phyloP scores from a whole-genome alignment of 2,888 invertebrate species.

The Caenorhabditis japonica region DNA sequence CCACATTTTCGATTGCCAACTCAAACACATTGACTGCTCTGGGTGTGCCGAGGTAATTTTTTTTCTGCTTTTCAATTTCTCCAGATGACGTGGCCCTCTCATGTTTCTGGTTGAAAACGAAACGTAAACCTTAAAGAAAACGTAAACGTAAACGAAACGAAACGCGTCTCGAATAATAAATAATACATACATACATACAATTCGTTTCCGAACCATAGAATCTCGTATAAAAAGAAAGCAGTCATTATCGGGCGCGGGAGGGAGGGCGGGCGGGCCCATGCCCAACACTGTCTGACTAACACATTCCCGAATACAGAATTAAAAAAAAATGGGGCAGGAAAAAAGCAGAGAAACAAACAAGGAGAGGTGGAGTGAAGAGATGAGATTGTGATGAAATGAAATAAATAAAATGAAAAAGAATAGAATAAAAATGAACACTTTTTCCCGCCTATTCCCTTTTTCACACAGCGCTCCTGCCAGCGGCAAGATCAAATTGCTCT shows the following conservation, averaged over 20 bases:
- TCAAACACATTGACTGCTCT: slow-evolving; percentile 62
- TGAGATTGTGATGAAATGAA: too few relatives aligned
- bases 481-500: slow-evolving; percentile 25
- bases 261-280: slow-evolving; percentile 18
- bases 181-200: slow-evolving; percentile 50
- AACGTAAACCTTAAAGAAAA: too few relatives aligned
- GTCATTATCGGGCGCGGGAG: slow-evolving; percentile 7
- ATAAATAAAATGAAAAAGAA: too few relatives aligned
- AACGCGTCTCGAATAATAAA: too few relatives aligned
- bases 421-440: too few relatives aligned
- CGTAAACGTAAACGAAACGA: too few relatives aligned
- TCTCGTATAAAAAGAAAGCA: slow-evolving; percentile 31
- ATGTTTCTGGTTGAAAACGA: too few relatives aligned
- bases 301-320: slow-evolving; percentile 22
- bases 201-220: slow-evolving; percentile 55
- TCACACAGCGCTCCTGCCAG: slow-evolving; percentile 63
- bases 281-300: slow-evolving; percentile 32
- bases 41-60: slow-evolving; percentile 72
- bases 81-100: slow-evolving; percentile 44
- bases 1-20: slow-evolving; percentile 60
- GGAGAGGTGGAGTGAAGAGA: neutral
- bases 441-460: slow-evolving; percentile 20
- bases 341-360: too few relatives aligned
- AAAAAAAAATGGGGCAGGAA: too few relatives aligned
- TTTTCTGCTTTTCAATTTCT: neutral